A percentile compares a stretch with the other conserved stretches of the same genome.
Conservation (phyloP, 2,797 vertebrate species). For the Premnoplex brunnescens region DNA sequence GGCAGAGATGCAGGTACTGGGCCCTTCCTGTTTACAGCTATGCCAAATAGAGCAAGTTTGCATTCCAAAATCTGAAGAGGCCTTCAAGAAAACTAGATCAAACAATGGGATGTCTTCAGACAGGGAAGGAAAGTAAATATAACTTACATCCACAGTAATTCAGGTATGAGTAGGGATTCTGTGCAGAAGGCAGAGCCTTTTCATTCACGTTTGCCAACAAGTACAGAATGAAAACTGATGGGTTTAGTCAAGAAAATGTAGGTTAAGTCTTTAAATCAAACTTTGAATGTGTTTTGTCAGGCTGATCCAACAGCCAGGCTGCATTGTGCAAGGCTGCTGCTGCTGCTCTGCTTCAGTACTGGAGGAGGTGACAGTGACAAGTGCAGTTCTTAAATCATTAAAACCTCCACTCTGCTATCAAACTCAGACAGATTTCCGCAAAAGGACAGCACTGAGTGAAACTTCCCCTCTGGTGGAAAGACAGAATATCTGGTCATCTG, state of each 20-base stretch:
- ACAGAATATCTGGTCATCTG: background rate
- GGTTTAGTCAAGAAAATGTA: background rate
- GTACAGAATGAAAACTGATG: background rate
- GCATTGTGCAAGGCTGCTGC: background rate
- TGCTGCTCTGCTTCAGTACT: background rate
- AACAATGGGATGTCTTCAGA: background rate
- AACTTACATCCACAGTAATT: background rate
- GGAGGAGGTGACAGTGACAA: background rate
- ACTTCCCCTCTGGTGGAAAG: background rate
- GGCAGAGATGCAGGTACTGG: background rate
- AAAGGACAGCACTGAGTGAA: background rate
- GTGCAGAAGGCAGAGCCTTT: background rate
- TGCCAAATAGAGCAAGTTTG: background rate
- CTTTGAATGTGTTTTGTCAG: background rate
- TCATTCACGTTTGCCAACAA: background rate
- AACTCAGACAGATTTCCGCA: background rate
- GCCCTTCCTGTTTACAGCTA: background rate
- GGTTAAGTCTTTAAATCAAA: background rate
- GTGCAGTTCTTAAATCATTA: background rate
- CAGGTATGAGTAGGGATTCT: background rate
- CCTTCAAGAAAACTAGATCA: background rate
- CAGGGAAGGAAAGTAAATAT: background rate
- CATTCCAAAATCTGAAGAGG: background rate
- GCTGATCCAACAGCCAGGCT: background rate
- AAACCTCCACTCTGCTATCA: background rate